Evolutionary conservation across 2,797 vertebrate species (phyloP).

Genomic region (Hirundo rustica): DNA sequence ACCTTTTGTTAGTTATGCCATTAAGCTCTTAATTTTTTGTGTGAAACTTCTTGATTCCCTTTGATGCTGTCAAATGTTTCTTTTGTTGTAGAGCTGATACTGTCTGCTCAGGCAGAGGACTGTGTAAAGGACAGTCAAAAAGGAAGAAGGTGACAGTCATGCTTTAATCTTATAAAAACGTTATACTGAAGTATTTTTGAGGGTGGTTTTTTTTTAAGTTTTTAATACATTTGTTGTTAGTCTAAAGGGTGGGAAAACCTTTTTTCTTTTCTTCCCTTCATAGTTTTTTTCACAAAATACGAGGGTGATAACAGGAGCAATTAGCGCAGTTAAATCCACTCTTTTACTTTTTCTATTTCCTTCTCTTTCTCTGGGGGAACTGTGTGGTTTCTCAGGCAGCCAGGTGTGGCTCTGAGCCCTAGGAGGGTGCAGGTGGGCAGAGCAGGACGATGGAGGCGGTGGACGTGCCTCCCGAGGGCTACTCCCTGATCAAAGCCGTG

Average conservation of each 20-base stretch:
- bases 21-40: not conserved
- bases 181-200: not conserved
- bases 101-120: not conserved
- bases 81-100: not conserved
- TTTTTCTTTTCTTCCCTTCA: not conserved
- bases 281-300: not conserved
- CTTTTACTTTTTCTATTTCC: no score
- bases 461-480: slow-evolving; percentile 79
- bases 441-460: slow-evolving; percentile 60
- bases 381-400: not conserved
- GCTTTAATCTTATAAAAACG: not conserved
- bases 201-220: accelerated
- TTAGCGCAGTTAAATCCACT: not conserved
- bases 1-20: not conserved
- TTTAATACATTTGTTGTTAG: not conserved
- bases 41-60: not conserved
- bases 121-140: not conserved
- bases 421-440: not conserved
- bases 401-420: not conserved
- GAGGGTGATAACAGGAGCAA: not conserved
- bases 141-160: not conserved
- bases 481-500: slow-evolving; percentile 88
- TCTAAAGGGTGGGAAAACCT: not conserved
- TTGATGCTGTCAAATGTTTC: not conserved
- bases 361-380: accelerated